Percentiles rank a stretch among this genome's conserved stretches.
phyloP scores from a whole-genome alignment of 2,113 vertebrate genomes.

The Cochlearius cochlearius region DNA sequence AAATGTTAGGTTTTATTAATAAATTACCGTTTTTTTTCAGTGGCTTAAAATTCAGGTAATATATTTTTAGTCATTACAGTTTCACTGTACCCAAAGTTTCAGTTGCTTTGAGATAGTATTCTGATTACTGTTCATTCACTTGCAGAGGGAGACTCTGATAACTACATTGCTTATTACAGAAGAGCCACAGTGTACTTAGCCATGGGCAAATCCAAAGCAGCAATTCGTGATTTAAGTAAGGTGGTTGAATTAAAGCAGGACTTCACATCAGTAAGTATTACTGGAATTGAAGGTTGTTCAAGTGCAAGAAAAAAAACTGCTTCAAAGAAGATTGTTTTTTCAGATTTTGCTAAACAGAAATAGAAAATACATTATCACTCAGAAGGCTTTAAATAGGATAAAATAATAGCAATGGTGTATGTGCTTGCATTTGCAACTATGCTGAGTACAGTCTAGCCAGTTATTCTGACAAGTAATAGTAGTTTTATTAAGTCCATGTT shows the following conservation, averaged over 20 bases:
- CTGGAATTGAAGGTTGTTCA: not conserved
- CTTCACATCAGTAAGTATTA: slow-evolving; percentile 90
- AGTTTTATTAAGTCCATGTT: not conserved
- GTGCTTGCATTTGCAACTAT: not conserved
- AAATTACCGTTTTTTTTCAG: not conserved
- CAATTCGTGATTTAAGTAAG: slow-evolving; percentile 92
- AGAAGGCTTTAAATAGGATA: not conserved
- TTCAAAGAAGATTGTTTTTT: not conserved
- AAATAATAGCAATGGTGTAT: not conserved
- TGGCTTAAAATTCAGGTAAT: not conserved
- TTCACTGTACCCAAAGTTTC: not conserved
- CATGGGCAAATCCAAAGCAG: slow-evolving; percentile 97
- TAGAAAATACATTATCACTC: not conserved
- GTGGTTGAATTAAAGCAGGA: slow-evolving; percentile 97
- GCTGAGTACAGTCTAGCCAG: not conserved
- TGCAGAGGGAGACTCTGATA: slow-evolving; percentile 93
- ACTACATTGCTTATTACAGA: slow-evolving; percentile 95
- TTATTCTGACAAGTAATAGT: not conserved
- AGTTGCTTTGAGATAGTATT: not conserved
- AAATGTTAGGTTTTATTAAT: not conserved
- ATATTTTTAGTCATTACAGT: not conserved
- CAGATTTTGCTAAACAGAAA: not conserved
- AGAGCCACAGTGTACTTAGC: slow-evolving; percentile 97
- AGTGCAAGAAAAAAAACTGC: not conserved
- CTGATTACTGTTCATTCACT: slow-evolving; percentile 51